Evolutionary conservation across 1,140 invertebrate genomes (phyloP).

Genomic region (Alviniconcha marisindica): DNA sequence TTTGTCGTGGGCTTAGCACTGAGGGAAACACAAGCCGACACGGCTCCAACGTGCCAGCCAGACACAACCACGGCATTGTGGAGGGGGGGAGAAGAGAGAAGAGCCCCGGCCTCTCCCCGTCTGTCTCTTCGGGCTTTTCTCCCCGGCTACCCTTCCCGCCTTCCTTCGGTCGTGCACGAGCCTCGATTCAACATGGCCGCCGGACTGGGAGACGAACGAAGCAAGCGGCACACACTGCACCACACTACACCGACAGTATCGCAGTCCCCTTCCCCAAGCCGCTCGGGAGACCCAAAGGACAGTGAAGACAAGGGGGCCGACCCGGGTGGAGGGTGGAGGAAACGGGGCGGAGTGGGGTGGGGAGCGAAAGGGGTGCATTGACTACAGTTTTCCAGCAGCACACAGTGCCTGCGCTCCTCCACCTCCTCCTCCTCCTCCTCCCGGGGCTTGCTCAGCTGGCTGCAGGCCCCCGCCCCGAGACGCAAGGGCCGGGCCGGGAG

Average conservation of each 20-base stretch:
- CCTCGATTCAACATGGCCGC: slow-evolving; percentile 12
- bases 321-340: not conserved
- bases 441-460: no score
- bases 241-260: slow-evolving; percentile 5
- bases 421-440: no score
- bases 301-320: not conserved
- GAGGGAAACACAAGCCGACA: slow-evolving; percentile 16
- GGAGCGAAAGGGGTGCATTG: no score
- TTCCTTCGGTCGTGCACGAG: not conserved
- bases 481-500: no score
- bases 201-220: not conserved
- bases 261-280: not conserved
- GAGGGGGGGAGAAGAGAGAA: slow-evolving; percentile 22
- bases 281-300: not conserved
- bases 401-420: no score
- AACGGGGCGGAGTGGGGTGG: no score
- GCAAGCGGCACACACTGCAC: not conserved
- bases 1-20: slow-evolving; percentile 18
- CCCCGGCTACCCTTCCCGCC: no score
- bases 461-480: no score
- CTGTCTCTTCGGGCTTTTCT: not conserved
- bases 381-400: no score
- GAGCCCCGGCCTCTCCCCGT: not conserved
- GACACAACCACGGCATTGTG: not conserved
- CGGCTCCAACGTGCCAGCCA: not conserved